Conservation (phyloP, 2,113 vertebrate species). For the Nansenia antarctica region DNA sequence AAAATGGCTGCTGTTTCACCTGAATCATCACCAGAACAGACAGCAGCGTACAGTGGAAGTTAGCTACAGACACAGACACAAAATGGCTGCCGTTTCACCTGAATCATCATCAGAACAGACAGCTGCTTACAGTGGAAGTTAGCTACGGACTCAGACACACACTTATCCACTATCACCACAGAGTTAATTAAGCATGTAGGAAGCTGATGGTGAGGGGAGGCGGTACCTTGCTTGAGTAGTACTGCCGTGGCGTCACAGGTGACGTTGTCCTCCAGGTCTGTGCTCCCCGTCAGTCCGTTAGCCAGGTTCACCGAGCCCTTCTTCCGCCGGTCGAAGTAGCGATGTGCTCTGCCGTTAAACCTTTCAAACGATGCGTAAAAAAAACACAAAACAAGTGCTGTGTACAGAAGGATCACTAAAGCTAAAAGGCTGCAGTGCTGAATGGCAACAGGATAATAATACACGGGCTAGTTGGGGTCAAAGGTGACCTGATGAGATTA, state of each 20-base stretch:
- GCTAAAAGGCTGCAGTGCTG: background rate
- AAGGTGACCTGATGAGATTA: background rate
- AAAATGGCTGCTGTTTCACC: conserved; percentile 35
- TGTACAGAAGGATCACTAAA: background rate
- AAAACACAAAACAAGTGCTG: background rate
- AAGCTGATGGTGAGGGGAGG: too few relatives aligned
- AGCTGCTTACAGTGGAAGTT: background rate
- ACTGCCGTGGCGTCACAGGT: conserved; percentile 90
- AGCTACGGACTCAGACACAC: background rate
- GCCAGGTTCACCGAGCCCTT: conserved; percentile 85
- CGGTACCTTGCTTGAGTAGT: conserved; percentile 92
- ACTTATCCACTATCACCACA: background rate
- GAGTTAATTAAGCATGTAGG: too few relatives aligned
- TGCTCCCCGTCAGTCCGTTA: conserved; percentile 84
- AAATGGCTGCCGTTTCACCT: background rate
- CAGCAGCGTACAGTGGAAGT: conserved; percentile 83
- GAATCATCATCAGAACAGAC: too few relatives aligned
- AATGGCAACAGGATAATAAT: background rate
- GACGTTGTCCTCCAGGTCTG: conserved; percentile 85
- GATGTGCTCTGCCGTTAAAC: conserved; percentile 83
- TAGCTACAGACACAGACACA: conserved; percentile 29
- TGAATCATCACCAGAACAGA: conserved; percentile 88
- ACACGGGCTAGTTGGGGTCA: background rate
- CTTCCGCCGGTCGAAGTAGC: conserved; percentile 83
- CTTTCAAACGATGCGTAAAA: conserved; percentile 40